Conservation (phyloP, 2,797 vertebrate species). For the Argyrosomus regius region DNA sequence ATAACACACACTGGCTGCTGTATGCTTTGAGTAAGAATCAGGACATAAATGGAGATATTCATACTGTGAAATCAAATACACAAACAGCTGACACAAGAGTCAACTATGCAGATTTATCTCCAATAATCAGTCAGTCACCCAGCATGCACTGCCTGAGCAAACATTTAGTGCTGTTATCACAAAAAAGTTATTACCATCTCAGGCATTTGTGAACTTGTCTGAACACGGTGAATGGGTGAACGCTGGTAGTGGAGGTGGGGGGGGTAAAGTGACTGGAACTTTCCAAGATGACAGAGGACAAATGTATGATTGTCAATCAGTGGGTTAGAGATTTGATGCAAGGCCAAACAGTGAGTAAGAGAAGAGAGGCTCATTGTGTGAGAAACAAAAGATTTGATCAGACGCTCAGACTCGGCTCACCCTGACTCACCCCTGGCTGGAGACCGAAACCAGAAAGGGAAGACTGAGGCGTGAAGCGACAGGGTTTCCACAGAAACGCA, state of each 20-base stretch:
- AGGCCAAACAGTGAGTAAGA: slow-evolving; percentile 70
- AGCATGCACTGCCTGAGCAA: neutral
- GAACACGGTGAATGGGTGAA: slow-evolving; percentile 20
- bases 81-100: neutral
- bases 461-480: slow-evolving; percentile 1
- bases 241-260: neutral
- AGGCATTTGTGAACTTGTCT: slow-evolving; percentile 37
- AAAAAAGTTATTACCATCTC: slow-evolving; percentile 13
- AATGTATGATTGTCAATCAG: slow-evolving; percentile 80
- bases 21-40: neutral
- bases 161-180: slow-evolving; percentile 7
- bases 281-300: slow-evolving; percentile 75
- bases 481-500: neutral
- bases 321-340: slow-evolving; percentile 77
- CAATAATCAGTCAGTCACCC: neutral
- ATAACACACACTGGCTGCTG: neutral
- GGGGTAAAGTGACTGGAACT: slow-evolving; percentile 50
- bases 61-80: neutral
- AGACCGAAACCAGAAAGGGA: slow-evolving; percentile 4
- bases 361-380: slow-evolving; percentile 81
- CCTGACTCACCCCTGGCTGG: neutral
- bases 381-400: slow-evolving; percentile 77
- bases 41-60: neutral
- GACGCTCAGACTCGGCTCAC: slow-evolving; percentile 52
- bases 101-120: neutral